Percentiles rank a stretch among this genome's conserved stretches.
Conservation (phyloP, 2,888 invertebrate genomes). For the Timandra comae region DNA sequence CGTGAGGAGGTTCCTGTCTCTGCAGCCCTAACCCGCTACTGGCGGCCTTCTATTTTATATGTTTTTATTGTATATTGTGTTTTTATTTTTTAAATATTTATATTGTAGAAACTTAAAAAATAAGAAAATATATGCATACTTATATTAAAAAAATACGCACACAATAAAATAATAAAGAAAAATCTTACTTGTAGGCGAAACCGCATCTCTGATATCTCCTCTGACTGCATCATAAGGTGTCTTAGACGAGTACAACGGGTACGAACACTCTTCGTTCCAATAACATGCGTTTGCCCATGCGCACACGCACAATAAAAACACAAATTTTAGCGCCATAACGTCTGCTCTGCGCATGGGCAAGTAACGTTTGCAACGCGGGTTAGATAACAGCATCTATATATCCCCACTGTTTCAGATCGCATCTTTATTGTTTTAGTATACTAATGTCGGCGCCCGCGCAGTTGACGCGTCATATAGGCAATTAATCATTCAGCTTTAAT, state of each 20-base stretch:
- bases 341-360: constrained; percentile 1
- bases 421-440: background rate
- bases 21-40: too few species aligned
- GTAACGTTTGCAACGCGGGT: background rate
- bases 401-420: background rate
- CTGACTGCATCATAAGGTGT: constrained; percentile 55
- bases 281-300: constrained; percentile 40
- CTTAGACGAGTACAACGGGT: constrained; percentile 44
- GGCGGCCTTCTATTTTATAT: too few species aligned
- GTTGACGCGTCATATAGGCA: too few species aligned
- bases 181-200: constrained; percentile 43
- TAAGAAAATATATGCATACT: too few species aligned
- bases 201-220: constrained; percentile 51
- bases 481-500: background rate
- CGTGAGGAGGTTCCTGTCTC: too few species aligned
- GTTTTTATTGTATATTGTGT: too few species aligned
- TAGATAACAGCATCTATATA: background rate
- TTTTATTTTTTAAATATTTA: too few species aligned
- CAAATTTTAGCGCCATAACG: constrained; percentile 17
- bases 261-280: constrained; percentile 45
- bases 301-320: constrained; percentile 16
- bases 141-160: background rate
- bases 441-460: too few species aligned
- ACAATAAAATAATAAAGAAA: constrained; percentile 1
- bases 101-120: too few species aligned